A percentile compares a stretch with the other conserved stretches of the same genome.
Evolutionary conservation across 2,888 invertebrate genomes (phyloP).

Genomic region (Ecliptopera silaceata): DNA sequence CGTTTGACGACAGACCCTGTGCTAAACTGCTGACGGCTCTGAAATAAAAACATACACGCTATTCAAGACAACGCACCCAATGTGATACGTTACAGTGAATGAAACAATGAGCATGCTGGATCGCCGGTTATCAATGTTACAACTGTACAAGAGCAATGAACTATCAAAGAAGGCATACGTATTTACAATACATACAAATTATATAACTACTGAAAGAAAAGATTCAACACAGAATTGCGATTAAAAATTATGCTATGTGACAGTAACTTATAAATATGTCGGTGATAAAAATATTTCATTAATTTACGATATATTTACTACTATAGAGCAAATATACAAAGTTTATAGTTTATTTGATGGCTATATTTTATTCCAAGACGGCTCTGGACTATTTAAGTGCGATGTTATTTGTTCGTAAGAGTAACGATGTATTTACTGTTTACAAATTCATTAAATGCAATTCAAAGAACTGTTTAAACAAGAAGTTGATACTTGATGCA

Average conservation of each 20-base stretch:
- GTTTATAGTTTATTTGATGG: not conserved
- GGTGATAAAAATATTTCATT: not conserved
- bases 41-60: conserved; percentile 61
- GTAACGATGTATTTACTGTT: conserved; percentile 17
- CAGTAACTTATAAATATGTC: not conserved
- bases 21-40: conserved; percentile 81
- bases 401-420: conserved; percentile 10
- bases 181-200: conserved; percentile 58
- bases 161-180: conserved; percentile 45
- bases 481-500: conserved; percentile 8
- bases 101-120: conserved; percentile 55
- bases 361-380: not conserved
- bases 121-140: conserved; percentile 42
- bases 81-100: conserved; percentile 30
- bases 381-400: not conserved
- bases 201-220: not conserved
- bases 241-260: not conserved
- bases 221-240: conserved; percentile 13
- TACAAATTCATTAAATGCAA: conserved; percentile 2
- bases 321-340: not conserved
- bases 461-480: conserved; percentile 12
- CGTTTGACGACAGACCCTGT: conserved; percentile 85
- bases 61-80: conserved; percentile 48
- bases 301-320: not conserved
- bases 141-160: conserved; percentile 59